A percentile compares a stretch with the other conserved stretches of the same genome.
phyloP scores from a whole-genome alignment of 2,113 vertebrate genomes.

The Podarcis muralis region DNA sequence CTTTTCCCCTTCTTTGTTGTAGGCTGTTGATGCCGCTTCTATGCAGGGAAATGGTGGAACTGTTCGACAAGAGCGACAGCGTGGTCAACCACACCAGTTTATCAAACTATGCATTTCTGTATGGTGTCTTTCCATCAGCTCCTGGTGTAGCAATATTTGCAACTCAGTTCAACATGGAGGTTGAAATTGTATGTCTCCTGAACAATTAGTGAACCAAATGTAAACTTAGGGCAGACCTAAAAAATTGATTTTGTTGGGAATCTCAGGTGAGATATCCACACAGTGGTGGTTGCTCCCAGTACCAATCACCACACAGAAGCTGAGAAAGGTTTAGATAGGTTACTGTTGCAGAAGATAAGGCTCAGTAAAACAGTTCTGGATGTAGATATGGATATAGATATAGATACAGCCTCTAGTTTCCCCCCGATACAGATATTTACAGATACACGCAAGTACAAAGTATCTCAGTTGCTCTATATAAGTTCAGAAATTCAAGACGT shows the following conservation, averaged over 20 bases:
- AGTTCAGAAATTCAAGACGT: too few relatives aligned
- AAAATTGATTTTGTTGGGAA: neutral
- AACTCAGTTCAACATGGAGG: slow-evolving; percentile 94
- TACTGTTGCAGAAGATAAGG: too few relatives aligned
- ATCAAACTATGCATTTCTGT: slow-evolving; percentile 96
- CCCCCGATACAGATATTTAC: too few relatives aligned
- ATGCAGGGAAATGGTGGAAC: slow-evolving; percentile 94
- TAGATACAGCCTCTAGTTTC: too few relatives aligned
- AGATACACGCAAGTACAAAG: too few relatives aligned
- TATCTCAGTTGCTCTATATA: too few relatives aligned
- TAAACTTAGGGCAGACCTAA: neutral
- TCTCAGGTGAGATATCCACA: too few relatives aligned
- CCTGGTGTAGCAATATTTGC: slow-evolving; percentile 97
- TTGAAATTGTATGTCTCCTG: slow-evolving; percentile 90
- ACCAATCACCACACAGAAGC: too few relatives aligned
- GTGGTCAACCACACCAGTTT: slow-evolving; percentile 90
- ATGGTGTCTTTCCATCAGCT: slow-evolving; percentile 94
- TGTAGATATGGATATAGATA: too few relatives aligned
- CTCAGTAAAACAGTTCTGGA: too few relatives aligned
- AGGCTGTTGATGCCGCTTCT: slow-evolving; percentile 94
- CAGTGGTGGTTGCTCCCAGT: too few relatives aligned
- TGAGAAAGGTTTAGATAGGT: too few relatives aligned
- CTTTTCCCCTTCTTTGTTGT: slow-evolving; percentile 45
- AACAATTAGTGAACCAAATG: neutral
- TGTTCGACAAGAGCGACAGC: slow-evolving; percentile 83